phyloP scores from a whole-genome alignment of 2,888 invertebrate genomes.

The Diadegma fenestrale region DNA sequence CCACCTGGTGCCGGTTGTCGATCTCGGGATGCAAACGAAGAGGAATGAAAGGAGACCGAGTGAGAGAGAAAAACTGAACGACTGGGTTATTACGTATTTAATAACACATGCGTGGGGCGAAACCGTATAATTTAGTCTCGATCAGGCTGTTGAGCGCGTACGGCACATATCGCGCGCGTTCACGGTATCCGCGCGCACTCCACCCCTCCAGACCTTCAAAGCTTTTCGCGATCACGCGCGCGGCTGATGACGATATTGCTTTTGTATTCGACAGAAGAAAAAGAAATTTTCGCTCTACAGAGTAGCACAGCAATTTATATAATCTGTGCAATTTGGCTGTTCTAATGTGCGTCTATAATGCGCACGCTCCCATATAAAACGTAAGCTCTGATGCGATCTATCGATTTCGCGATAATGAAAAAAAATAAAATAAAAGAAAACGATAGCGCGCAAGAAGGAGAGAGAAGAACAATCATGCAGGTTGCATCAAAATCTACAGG shows the following conservation, averaged over 20 bases:
- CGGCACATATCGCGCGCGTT: constrained; percentile 32
- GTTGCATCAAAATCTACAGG: constrained; percentile 9
- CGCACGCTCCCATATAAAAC: constrained; percentile 2
- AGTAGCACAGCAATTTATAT: background rate
- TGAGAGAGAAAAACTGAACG: constrained; percentile 3
- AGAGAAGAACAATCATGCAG: constrained; percentile 29
- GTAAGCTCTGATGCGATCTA: constrained; percentile 54
- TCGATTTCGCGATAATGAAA: constrained; percentile 66
- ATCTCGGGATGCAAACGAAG: constrained; percentile 37
- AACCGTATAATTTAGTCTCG: constrained; percentile 69
- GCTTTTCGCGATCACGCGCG: constrained; percentile 40
- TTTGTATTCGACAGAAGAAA: constrained; percentile 37
- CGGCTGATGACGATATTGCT: constrained; percentile 14
- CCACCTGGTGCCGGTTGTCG: constrained; percentile 66
- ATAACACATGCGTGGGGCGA: constrained; percentile 75
- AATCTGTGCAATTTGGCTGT: background rate
- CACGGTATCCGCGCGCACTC: constrained; percentile 21
- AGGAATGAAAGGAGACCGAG: constrained; percentile 38
- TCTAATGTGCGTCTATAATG: background rate
- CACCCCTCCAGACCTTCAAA: constrained; percentile 20
- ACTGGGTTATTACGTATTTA: constrained; percentile 78
- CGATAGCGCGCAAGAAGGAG: background rate
- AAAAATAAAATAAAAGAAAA: constrained; percentile 41
- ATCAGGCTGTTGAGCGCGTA: constrained; percentile 56
- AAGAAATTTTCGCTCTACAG: constrained; percentile 22